Conservation (phyloP, 2,113 vertebrate genomes). For the Ursus arctos region DNA sequence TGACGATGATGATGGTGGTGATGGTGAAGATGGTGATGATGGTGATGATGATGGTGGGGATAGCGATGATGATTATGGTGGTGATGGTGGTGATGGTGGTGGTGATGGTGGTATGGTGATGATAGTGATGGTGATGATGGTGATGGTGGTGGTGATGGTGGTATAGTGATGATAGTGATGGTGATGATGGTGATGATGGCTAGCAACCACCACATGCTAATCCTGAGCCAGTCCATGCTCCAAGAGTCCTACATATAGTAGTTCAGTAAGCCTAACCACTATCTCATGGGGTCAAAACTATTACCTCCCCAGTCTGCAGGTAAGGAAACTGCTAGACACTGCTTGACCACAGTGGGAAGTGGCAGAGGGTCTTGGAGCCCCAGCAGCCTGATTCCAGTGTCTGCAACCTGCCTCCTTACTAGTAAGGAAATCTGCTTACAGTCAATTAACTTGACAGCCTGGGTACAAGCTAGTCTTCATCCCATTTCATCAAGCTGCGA, state of each 20-base stretch:
- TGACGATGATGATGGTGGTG: not conserved
- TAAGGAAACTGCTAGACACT: too few relatives aligned
- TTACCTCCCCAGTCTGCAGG: not conserved
- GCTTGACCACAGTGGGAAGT: too few relatives aligned
- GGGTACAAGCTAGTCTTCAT: not conserved
- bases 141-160: rapidly evolving
- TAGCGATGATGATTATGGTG: too few relatives aligned
- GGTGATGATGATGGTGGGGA: not conserved
- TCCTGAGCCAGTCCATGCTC: not conserved
- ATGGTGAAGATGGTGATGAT: not conserved
- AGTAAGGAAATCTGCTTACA: not conserved
- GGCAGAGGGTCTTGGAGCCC: not conserved
- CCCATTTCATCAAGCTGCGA: not conserved
- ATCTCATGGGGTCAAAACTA: not conserved
- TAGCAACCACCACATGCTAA: not conserved
- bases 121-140: rapidly evolving
- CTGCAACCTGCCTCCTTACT: not conserved
- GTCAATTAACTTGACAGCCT: not conserved
- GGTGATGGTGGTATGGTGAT: not conserved
- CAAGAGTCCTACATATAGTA: not conserved
- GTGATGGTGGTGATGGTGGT: too few relatives aligned
- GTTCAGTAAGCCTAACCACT: not conserved
- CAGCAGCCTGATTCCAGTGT: not conserved
- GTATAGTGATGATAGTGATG: too few relatives aligned
- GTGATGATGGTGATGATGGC: rapidly evolving